Evolutionary conservation across 2,888 invertebrate species (phyloP), one percentile per base, ranked within the genome.

Genomic region (Sthenelais limicola): DNA sequence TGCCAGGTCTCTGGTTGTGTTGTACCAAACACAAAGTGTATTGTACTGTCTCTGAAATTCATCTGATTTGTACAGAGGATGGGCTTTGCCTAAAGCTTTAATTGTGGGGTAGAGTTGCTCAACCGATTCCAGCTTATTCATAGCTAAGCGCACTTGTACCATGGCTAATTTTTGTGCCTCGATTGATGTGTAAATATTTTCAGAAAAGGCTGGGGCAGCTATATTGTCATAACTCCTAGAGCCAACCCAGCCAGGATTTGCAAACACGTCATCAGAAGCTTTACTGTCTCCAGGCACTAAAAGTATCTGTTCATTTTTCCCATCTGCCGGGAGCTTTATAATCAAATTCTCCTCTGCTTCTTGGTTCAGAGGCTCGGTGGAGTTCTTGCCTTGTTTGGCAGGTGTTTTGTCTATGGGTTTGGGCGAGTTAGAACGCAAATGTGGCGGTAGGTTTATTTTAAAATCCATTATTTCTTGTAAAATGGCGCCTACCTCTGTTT

Each of bases 21-120:
- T 97, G 87, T 93, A 94, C 96, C 97, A 97, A 1, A 96, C 90
- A 83, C 94, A 95, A 91, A 97, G 92, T 15, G 95, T 93, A 88
- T 93, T 92, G 12, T 93, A 90, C 80, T 92, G 89, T 68, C 91
- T 90, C 33, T 91, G 90, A 82, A 94, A 93, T 72, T 90, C 90
- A 0, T 90, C 85, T 73, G 92, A 91, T 74, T 90, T 91, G 77
- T 93, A 92, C 21, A 92, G 89, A 18, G 93, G 92, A 89, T 93
- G 93, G 74, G 93, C 91, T 5, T 89, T 89, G 0, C 92, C 93
- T 89, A 96, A 93, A 28, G 94, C 93, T 80, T 92, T 92, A 68
- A 92, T 92, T 4, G 95, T 95, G 0, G 96, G 95, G 89, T 94
- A 97, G 15, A 96, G 90, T 3, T 93, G 91, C 84, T 94, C 93